Evolutionary conservation across 2,888 invertebrate species (phyloP).

Genomic region (Hedychridium roseum): DNA sequence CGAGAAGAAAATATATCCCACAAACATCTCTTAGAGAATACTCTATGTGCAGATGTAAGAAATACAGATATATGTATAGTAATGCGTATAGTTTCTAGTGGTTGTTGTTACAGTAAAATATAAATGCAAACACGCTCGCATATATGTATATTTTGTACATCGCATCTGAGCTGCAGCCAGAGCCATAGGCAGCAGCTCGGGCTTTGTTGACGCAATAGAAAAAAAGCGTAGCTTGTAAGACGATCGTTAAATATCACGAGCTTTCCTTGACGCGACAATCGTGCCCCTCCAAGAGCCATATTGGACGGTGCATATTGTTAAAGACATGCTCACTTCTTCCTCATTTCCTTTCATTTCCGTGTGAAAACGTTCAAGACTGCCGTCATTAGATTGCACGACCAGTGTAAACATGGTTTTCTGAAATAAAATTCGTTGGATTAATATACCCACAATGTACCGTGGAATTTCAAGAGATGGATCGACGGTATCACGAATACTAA

Average conservation of each 20-base stretch:
- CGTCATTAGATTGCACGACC: background rate
- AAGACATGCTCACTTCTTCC: too few species aligned
- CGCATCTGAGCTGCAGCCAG: conserved; percentile 56
- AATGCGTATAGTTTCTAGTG: conserved; percentile 16
- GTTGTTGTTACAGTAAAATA: conserved; percentile 16
- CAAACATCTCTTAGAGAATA: too few species aligned
- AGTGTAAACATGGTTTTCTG: too few species aligned
- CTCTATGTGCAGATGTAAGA: conserved; percentile 7
- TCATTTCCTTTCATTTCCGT: conserved; percentile 1
- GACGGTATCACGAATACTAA: too few species aligned
- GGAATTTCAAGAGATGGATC: too few species aligned
- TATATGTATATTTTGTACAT: conserved; percentile 55
- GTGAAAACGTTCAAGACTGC: conserved; percentile 5
- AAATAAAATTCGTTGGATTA: too few species aligned
- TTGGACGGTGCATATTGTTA: conserved; percentile 34
- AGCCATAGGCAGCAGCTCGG: conserved; percentile 57
- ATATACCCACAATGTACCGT: too few species aligned
- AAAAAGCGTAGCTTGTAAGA: background rate
- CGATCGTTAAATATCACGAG: conserved; percentile 21
- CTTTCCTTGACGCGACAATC: conserved; percentile 12
- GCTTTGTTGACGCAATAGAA: conserved; percentile 46
- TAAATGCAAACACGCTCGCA: conserved; percentile 17
- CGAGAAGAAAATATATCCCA: too few species aligned
- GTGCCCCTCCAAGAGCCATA: conserved; percentile 51
- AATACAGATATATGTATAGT: conserved; percentile 13